Evolutionary conservation across 1,140 invertebrate genomes (phyloP), one percentile per base, ranked within the genome.

Genomic region (Drosophila busckii): DNA sequence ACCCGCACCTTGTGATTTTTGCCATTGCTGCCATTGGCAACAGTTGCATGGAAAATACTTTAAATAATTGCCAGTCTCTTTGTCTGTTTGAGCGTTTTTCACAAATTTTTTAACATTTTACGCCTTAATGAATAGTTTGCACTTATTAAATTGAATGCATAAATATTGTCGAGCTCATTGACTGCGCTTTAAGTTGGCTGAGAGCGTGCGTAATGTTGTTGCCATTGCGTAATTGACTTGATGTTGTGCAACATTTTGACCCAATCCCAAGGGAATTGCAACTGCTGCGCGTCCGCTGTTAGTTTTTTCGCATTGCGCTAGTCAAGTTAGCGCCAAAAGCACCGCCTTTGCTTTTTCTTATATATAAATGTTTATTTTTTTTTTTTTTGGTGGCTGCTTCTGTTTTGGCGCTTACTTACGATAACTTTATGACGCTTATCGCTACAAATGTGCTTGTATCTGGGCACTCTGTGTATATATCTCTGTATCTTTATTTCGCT

Each of bases 351-450:
- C 4, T 4, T 53, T 5, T 15, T 6, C 4, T 6, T 6, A 4
- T 32, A 17, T 26, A 13, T 8, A 7, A 13, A 3, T 41, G 2
- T 2, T 46, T 44, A 4, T 29, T 52, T 9, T 13, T 49, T 34
- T 62, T 50, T 48, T 44, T 70, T 52, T 40, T 37, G 17, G 44
- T 55, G 41, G 50, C 50, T 59, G 38, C 22, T 41, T 44, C 53
- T 67, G 62, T 82, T 75, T 73, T 50, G 55, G 40, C 65, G 76
- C 70, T 82, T 83, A 82, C 76, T 82, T 83, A 83, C 75, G 75
- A 83, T 82, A 82, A 82, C 69, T 83, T 82, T 82, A 82, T 83
- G 75, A 63, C 75, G 61, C 75, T 82, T 82, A 82, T 82, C 75
- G 75, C 76, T 70, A 63, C 62, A 82, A 82, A 82, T 83, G 76